These are phyloP conservation scores for Clanis bilineata DNA, from an alignment of 2,888 invertebrate species.

Conservation along the genomic window DNA sequence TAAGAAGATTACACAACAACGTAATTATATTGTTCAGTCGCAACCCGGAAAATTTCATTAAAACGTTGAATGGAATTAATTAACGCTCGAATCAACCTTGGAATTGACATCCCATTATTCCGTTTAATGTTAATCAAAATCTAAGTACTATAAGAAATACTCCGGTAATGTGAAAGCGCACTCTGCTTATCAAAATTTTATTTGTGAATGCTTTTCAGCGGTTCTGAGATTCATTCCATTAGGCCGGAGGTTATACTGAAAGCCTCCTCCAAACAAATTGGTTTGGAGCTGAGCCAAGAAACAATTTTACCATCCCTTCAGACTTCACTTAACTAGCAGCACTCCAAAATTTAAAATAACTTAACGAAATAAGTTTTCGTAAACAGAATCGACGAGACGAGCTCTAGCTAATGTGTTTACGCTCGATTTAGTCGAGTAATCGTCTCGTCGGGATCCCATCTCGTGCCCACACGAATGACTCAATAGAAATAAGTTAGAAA, in stretches of 20 bases:
- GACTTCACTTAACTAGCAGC: background rate
- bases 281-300: conserved; percentile 8
- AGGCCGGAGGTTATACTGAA: background rate
- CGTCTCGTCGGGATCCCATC: conserved; percentile 24
- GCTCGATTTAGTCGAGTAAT: conserved; percentile 32
- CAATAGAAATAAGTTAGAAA: conserved; percentile 25
- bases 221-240: background rate
- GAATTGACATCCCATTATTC: no score
- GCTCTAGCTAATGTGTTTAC: conserved; percentile 27
- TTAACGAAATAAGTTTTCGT: conserved; percentile 3
- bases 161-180: background rate
- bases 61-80: no score
- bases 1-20: no score
- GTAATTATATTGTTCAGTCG: no score
- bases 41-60: no score
- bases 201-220: background rate
- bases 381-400: conserved; percentile 21
- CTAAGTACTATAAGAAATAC: background rate
- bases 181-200: conserved; percentile 4
- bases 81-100: no score
- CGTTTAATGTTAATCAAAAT: background rate
- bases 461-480: conserved; percentile 25
- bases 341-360: background rate
- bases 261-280: conserved; percentile 14
- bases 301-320: background rate